phyloP scores from a whole-genome alignment of 1,140 invertebrate species.

The Drosophila mayri region DNA sequence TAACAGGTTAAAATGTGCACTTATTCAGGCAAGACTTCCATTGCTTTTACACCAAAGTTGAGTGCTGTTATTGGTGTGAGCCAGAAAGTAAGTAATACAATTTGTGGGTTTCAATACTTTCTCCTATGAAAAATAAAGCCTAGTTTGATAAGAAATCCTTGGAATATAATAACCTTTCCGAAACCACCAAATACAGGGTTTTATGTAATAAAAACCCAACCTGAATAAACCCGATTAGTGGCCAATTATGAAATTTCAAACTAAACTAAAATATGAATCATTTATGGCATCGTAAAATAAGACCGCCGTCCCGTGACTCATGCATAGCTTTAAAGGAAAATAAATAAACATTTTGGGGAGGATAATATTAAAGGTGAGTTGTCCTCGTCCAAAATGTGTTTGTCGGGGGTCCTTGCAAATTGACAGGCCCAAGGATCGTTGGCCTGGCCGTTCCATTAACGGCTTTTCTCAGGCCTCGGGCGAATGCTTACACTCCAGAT shows the following conservation, averaged over 20 bases:
- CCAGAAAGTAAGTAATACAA: too few species aligned
- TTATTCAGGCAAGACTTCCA: too few species aligned
- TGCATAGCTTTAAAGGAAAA: slow-evolving; percentile 14
- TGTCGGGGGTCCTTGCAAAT: slow-evolving; percentile 17
- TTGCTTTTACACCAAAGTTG: too few species aligned
- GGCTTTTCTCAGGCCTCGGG: slow-evolving; percentile 29
- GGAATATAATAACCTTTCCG: background rate
- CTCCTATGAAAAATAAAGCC: too few species aligned
- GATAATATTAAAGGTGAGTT: slow-evolving; percentile 25
- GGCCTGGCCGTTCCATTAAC: slow-evolving; percentile 35
- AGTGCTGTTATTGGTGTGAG: too few species aligned
- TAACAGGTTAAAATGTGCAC: too few species aligned
- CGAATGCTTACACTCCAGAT: slow-evolving; percentile 42
- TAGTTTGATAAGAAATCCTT: background rate
- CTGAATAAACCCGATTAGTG: slow-evolving; percentile 8
- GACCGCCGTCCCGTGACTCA: slow-evolving; percentile 26
- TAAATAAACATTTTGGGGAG: background rate
- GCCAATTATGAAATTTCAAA: slow-evolving; percentile 17
- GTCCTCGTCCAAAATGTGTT: background rate
- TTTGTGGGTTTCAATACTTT: too few species aligned
- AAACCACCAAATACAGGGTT: background rate
- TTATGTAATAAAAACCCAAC: background rate
- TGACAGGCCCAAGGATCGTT: slow-evolving; percentile 31
- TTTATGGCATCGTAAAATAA: slow-evolving; percentile 39
- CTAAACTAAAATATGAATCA: slow-evolving; percentile 30